Conservation (phyloP, 2,888 invertebrate species). For the Mesodorylaimus sp. region DNA sequence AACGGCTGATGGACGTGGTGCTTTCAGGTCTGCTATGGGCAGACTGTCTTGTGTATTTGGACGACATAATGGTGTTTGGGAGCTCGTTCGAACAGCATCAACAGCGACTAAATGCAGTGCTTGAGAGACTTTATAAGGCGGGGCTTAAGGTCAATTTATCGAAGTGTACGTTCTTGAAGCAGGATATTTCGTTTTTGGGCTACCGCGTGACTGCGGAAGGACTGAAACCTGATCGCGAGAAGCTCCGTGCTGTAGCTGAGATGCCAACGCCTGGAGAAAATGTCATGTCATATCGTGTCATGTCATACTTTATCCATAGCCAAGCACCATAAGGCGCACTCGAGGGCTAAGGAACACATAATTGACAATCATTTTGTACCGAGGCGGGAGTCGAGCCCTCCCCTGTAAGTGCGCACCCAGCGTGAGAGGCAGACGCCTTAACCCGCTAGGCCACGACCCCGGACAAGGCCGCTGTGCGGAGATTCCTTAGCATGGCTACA, state of each 20-base stretch:
- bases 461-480: too few species aligned
- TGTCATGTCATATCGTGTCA: too few species aligned
- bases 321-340: too few species aligned
- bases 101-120: conserved; percentile 15
- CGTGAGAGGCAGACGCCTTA: too few species aligned
- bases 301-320: too few species aligned
- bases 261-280: conserved; percentile 22
- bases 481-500: too few species aligned
- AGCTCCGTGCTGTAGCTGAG: conserved; percentile 16
- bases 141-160: conserved; percentile 17
- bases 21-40: conserved; percentile 13
- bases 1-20: conserved; percentile 16
- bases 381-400: too few species aligned
- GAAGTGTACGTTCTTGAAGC: conserved; percentile 16
- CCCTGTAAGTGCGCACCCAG: too few species aligned
- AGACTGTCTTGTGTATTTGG: conserved; percentile 16
- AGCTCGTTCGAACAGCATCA: conserved; percentile 14
- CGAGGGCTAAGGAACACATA: too few species aligned
- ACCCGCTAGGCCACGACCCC: too few species aligned
- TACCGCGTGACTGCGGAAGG: conserved; percentile 21
- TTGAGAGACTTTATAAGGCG: conserved; percentile 4
- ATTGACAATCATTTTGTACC: too few species aligned
- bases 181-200: conserved; percentile 23
- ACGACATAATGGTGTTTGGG: conserved; percentile 17
- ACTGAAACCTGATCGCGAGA: conserved; percentile 19